Evolutionary conservation across 2,797 vertebrate genomes (phyloP).

Genomic region (Mus caroli): DNA sequence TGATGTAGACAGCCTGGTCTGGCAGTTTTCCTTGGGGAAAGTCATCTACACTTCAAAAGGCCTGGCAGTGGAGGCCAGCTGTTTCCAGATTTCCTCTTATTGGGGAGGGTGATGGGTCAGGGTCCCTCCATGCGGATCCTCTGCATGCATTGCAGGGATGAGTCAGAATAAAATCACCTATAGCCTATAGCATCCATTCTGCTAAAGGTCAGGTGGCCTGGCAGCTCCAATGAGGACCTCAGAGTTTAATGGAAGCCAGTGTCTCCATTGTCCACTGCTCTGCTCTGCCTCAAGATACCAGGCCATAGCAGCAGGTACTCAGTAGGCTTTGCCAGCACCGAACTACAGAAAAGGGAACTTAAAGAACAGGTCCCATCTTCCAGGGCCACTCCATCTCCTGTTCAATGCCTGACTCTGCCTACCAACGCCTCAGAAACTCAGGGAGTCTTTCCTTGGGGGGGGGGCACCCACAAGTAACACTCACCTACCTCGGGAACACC

Average conservation of each 20-base stretch:
- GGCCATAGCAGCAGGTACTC: background rate
- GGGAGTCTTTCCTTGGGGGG: background rate
- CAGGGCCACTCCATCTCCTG: fast-evolving
- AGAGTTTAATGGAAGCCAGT: background rate
- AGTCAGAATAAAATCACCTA: background rate
- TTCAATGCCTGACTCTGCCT: fast-evolving
- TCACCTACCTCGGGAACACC: background rate
- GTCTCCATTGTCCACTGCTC: background rate
- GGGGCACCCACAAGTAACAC: background rate
- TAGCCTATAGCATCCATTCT: background rate
- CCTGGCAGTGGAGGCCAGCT: constrained; percentile 34
- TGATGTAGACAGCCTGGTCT: constrained; percentile 16
- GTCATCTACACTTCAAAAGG: constrained; percentile 65
- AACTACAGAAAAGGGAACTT: background rate
- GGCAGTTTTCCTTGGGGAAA: constrained; percentile 63
- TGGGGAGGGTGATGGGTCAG: background rate
- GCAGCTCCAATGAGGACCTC: background rate
- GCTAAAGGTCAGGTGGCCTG: background rate
- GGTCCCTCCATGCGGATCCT: background rate
- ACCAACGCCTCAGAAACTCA: no score
- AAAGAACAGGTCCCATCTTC: background rate
- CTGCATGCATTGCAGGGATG: background rate
- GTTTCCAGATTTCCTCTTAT: background rate
- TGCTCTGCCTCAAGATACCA: background rate
- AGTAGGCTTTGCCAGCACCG: background rate